A percentile compares a stretch with the other conserved stretches of the same genome.
Conservation (phyloP, 2,797 vertebrate species). For the Coluber constrictor region DNA sequence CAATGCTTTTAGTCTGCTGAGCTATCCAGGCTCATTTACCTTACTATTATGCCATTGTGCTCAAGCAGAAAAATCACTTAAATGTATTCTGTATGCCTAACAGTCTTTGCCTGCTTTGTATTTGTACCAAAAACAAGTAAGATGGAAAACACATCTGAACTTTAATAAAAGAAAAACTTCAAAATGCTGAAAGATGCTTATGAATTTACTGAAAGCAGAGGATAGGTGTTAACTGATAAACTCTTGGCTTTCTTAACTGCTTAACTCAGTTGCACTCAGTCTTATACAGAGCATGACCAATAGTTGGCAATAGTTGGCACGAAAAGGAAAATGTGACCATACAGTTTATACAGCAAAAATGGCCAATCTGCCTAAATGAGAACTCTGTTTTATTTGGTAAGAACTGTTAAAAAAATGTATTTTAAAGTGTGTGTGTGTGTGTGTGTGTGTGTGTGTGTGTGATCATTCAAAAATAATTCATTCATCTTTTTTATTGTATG, state of each 20-base stretch:
- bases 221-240: background rate
- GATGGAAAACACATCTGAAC: constrained; percentile 1
- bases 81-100: background rate
- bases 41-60: background rate
- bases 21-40: too few species aligned
- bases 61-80: constrained; percentile 3
- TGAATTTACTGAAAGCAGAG: background rate
- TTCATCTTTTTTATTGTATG: background rate
- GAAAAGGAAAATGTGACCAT: background rate
- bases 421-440: background rate
- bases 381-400: background rate
- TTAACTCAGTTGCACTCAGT: background rate
- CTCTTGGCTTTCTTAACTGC: constrained; percentile 6
- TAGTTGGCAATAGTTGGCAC: background rate
- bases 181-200: background rate
- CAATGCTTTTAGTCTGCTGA: too few species aligned
- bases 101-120: background rate
- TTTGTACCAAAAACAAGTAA: constrained; percentile 19
- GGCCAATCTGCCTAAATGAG: background rate
- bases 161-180: constrained; percentile 27
- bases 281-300: background rate
- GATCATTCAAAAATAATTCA: too few species aligned
- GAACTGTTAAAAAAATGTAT: background rate
- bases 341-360: background rate
- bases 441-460: too few species aligned